Evolutionary conservation across 1,140 invertebrate genomes (phyloP), one percentile per base, ranked within the genome.

Genomic region (Hycleus phaleratus): DNA sequence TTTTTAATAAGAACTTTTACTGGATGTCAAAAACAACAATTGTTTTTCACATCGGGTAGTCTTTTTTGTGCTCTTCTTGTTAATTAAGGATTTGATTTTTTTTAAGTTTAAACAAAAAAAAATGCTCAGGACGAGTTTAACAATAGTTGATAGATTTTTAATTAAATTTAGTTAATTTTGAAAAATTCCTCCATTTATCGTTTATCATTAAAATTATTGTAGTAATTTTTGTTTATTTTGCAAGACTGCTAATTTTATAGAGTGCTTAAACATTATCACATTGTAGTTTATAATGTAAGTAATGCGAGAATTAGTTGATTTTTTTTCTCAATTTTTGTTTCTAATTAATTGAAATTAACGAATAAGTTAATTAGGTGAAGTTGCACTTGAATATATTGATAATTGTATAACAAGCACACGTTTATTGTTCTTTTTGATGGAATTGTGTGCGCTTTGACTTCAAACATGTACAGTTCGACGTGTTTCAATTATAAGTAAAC

Each of bases 211-310:
- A 5, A 5, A 32, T 32, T 32, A 32, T 32, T 32, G 7, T 4
- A 32, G 7, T 32, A 32, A 32, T 32, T 32, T 53, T 9, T 24
- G 44, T 53, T 53, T 8, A 32, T 53, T 53, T 42, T 45, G 55
- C 59, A 64, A 64, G 62, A 64, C 62, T 64, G 62, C 62, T 64
- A 61, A 64, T 64, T 64, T 64, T 61, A 61, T 60, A 64, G 59
- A 44, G 53, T 61, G 62, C 62, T 64, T 64, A 54, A 32, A 7
- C 4, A 32, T 5, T 32, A 32, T 32, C 32, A 32, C 32, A 32
- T 32, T 32, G 1, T 32, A 32, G 32, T 32, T 32, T 32, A 7
- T 32, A 32, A 32, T 18, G 18, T 18, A 32, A 32, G 32, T 32
- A 7, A 32, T 32, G 32, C 32, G 32, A 32, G 7, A 32, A 32